A percentile compares a stretch with the other conserved stretches of the same genome.
Conservation (phyloP, 37 sponge, comb jelly and placozoan genomes). For the Eunapius fragilis region DNA sequence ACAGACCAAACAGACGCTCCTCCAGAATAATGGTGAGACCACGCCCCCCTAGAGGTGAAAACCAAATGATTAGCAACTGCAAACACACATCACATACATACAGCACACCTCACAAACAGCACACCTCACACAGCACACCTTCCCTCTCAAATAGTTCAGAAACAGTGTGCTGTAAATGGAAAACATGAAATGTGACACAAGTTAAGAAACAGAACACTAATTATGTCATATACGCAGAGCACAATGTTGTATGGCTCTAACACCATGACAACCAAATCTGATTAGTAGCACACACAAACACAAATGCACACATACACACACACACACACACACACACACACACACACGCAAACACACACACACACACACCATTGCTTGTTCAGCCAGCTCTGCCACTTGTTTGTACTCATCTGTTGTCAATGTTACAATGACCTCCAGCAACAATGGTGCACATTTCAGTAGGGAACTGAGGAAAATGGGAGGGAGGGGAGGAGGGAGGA, state of each 20-base stretch:
- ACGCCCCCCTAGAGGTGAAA: neutral
- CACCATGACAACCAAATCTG: no score
- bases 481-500: neutral
- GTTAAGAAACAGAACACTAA: no score
- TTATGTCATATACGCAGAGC: no score
- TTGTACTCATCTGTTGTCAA: conserved; percentile 39
- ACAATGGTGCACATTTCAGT: conserved; percentile 3
- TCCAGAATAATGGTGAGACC: conserved; percentile 34
- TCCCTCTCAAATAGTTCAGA: conserved; percentile 19
- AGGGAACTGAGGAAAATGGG: conserved; percentile 12
- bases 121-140: no score
- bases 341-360: neutral
- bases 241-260: no score
- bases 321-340: neutral
- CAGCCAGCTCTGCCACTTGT: conserved; percentile 15
- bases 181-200: neutral
- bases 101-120: no score
- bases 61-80: neutral
- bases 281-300: neutral
- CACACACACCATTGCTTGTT: conserved; percentile 9
- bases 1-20: conserved; percentile 46
- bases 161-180: neutral
- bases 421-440: conserved; percentile 51
- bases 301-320: neutral
- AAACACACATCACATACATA: no score